Base-by-base conservation (phyloP, 2,113 vertebrate species). In the Pachypanchax playfairii region DNA sequence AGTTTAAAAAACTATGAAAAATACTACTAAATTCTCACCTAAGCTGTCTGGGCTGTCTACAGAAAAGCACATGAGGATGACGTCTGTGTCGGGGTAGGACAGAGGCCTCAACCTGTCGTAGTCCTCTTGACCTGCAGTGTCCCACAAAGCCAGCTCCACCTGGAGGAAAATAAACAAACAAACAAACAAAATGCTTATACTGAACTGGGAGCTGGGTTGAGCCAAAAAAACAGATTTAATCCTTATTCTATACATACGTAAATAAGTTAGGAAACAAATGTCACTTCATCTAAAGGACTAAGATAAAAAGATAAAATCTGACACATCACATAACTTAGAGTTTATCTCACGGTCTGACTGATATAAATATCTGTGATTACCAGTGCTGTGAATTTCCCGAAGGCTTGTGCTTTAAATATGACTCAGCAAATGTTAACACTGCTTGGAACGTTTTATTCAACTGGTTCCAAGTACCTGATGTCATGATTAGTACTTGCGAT, bases 51-150 rank as follows among this genome's bases (percentile, higher is more conserved):
- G 97, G 85, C 95, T 98, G 92, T 99, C 97, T 1, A 99, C 94
- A 46, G 97, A 99, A 70, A 98, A 99, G 83, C 97, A 99, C 97
- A 99, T 98, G 70, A 99, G 94, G 87, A 99, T 98, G 58, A 98
- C 97, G 0, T 99, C 97, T 0, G 97, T 99, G 90, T 98, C 97
- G 0, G 97, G 97, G 83, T 99, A 99, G 0, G 96, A 98, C 49
- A 98, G 95, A 7, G 97, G 97, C 77, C 97, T 91, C 84, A 99
- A 75, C 5, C 97, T 89, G 84, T 99, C 97, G 0, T 99, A 99
- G 91, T 99, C 97, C 86, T 98, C 97, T 77, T 99, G 96, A 17
- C 97, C 97, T 0, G 96, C 97, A 0, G 97, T 99, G 78, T 98
- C 97, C 97, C 97, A 98, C 51, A 99, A 89, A 0, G 97, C 97